Base-by-base conservation (phyloP, 2,888 invertebrate species). In the Campopleginae sp. region DNA sequence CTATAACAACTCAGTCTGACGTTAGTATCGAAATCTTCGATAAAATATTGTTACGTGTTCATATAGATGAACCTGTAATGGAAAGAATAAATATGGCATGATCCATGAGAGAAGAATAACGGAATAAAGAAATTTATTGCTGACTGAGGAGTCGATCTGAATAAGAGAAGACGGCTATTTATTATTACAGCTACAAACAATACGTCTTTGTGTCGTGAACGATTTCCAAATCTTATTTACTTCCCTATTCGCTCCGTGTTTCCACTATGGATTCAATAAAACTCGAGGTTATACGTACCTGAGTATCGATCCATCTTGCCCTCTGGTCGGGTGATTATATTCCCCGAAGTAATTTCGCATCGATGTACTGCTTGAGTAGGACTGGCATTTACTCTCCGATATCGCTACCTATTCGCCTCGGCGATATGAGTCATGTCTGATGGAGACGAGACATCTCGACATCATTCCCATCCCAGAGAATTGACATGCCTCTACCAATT, bases 331-430 rank as follows among this genome's bases (percentile, higher is more conserved):
- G 27, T 12, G 61, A 48, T 33, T 27, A 68, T 75, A 84, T 84
- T 77, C 77, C 48, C 48, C 48, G 61, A 68, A 58, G 72, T 80
- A 76, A 84, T 80, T 72, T 42, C 42, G 58, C 61, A 84, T 77
- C 66, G 84, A 84, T 84, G 51, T 80, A 84, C 74, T 61, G 61
- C 72, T 66, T 61, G 61, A 77, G 48, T 31, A 68, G 66, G 42
- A 66, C 77, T 77, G 84, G 61, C 76, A 76, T 80, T 80, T 80
- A 76, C 80, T 65, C 65, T 42, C 31, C 70, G 65, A 63, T 65
- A 80, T 70, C 44, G 8, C 23, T 19, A 31, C 27, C 38, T 75
- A 61, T 75, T 38, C 68, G 54, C 19, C 44, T 54, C 63, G 54
- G 58, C 23, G 31, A 80, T 80, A 48, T 51, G 17, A 42, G 68